Evolutionary conservation across 1,140 invertebrate species (phyloP).

Genomic region (Diorhabda carinulata): DNA sequence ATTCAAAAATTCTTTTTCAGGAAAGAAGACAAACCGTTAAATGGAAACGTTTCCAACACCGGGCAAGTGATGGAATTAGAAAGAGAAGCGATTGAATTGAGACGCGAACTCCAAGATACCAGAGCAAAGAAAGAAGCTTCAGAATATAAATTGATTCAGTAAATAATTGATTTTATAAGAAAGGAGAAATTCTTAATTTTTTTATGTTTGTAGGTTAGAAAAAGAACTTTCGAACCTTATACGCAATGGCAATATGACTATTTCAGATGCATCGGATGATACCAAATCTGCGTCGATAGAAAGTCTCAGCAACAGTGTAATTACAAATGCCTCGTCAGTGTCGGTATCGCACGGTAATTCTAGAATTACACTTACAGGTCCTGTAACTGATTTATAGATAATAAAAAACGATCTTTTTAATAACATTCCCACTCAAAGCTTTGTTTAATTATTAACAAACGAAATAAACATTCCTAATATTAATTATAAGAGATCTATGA

Average conservation of each 20-base stretch:
- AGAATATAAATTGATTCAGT: constrained; percentile 52
- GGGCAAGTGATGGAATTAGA: constrained; percentile 45
- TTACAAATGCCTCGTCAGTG: constrained; percentile 36
- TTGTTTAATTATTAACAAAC: too few species aligned
- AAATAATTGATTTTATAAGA: constrained; percentile 38
- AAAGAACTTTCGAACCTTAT: constrained; percentile 36
- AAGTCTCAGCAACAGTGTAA: constrained; percentile 30
- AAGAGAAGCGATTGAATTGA: constrained; percentile 46
- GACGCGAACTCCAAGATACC: constrained; percentile 51
- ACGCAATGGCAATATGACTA: constrained; percentile 32
- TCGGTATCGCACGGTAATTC: constrained; percentile 25
- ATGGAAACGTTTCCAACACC: constrained; percentile 33
- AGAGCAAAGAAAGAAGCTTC: constrained; percentile 52
- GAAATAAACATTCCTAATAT: too few species aligned
- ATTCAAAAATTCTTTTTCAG: not conserved
- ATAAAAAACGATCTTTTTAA: too few species aligned
- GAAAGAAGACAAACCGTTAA: not conserved
- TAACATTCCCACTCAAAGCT: too few species aligned
- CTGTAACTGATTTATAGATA: constrained; percentile 46
- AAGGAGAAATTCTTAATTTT: not conserved
- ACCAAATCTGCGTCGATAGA: constrained; percentile 39
- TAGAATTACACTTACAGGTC: constrained; percentile 44
- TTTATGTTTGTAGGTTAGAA: constrained; percentile 31
- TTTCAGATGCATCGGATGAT: constrained; percentile 40
- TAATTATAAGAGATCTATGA: too few species aligned